A percentile compares a stretch with the other conserved stretches of the same genome.
phyloP scores from a whole-genome alignment of 2,113 vertebrate genomes.

The Semicossyphus pulcher region DNA sequence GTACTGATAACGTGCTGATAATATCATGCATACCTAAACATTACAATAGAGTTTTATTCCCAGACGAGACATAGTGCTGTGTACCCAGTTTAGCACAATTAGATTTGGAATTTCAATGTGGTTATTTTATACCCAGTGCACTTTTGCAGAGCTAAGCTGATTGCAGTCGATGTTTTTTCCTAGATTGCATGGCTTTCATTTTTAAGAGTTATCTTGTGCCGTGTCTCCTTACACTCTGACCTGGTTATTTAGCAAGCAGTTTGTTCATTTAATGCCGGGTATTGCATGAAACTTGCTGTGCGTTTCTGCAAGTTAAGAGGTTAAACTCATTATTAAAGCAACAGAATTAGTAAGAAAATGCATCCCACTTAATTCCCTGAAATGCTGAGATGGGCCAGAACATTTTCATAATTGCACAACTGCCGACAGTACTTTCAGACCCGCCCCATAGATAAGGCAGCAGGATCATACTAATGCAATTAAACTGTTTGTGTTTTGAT shows the following conservation, averaged over 20 bases:
- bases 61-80: background rate
- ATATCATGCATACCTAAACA: no score
- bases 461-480: slow-evolving; percentile 41
- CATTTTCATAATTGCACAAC: slow-evolving; percentile 52
- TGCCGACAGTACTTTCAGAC: slow-evolving; percentile 42
- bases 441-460: slow-evolving; percentile 45
- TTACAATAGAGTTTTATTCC: background rate
- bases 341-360: slow-evolving; percentile 51
- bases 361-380: slow-evolving; percentile 40
- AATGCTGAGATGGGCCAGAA: slow-evolving; percentile 47
- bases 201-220: background rate
- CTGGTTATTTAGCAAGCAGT: slow-evolving; percentile 16
- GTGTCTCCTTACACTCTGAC: slow-evolving; percentile 4
- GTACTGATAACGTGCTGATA: no score
- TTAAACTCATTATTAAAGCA: slow-evolving; percentile 55
- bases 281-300: slow-evolving; percentile 9
- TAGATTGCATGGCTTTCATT: background rate
- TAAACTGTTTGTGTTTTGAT: slow-evolving; percentile 40
- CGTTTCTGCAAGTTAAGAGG: slow-evolving; percentile 33
- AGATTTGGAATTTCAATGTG: background rate
- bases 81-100: background rate
- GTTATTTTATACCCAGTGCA: background rate
- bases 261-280: slow-evolving; percentile 17
- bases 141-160: background rate
- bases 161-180: background rate